phyloP scores from a whole-genome alignment of 2,797 vertebrate genomes.

The Carcharodon carcharias region DNA sequence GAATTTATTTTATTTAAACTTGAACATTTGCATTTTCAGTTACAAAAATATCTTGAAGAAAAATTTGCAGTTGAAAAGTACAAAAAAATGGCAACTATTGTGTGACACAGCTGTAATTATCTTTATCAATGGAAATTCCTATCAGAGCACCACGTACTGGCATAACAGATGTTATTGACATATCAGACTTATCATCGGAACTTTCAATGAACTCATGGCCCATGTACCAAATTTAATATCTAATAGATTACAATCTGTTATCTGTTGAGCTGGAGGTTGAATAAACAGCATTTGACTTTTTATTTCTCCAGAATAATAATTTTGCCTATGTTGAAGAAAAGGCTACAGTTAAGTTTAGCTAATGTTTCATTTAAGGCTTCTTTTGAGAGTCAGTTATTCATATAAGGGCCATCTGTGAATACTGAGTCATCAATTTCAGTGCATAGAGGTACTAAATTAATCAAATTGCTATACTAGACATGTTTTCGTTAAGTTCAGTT shows the following conservation, averaged over 20 bases:
- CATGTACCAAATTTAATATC: neutral
- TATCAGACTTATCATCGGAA: neutral
- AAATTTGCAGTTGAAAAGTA: neutral
- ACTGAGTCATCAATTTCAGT: neutral
- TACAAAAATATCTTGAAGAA: neutral
- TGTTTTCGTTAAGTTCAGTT: neutral
- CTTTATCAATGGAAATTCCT: neutral
- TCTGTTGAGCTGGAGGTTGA: neutral
- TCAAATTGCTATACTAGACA: too few relatives aligned
- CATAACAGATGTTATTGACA: neutral
- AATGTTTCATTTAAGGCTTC: neutral
- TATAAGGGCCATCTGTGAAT: neutral
- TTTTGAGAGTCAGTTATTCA: neutral
- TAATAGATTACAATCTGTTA: neutral
- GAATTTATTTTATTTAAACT: neutral
- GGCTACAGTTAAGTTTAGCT: neutral
- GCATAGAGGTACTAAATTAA: neutral
- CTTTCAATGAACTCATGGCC: neutral
- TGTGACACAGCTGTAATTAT: neutral
- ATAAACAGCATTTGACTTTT: neutral
- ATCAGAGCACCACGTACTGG: neutral
- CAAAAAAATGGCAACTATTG: neutral
- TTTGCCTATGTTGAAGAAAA: neutral
- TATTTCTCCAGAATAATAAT: neutral
- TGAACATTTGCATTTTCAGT: neutral